phyloP scores from a whole-genome alignment of 2,797 vertebrate species.

The Apogon talboti region DNA sequence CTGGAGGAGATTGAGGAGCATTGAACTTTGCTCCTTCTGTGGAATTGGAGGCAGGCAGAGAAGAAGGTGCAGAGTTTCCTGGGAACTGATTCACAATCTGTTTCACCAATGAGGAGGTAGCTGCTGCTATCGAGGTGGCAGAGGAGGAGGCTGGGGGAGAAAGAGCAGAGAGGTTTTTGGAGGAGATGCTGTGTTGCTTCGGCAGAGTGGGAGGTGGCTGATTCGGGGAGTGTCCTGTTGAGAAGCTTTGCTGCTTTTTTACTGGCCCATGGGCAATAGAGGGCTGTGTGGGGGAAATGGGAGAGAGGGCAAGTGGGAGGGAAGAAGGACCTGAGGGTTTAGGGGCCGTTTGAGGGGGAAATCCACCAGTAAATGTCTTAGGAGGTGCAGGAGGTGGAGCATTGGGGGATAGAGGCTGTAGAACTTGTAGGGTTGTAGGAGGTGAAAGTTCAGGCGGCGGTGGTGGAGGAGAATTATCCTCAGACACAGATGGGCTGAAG shows the following conservation, averaged over 20 bases:
- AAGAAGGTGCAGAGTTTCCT: constrained; percentile 71
- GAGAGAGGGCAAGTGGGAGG: constrained; percentile 64
- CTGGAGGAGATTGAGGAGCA: constrained; percentile 90
- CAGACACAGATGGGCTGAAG: constrained; percentile 48
- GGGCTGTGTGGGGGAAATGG: constrained; percentile 68
- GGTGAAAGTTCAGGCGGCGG: constrained; percentile 77
- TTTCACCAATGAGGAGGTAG: constrained; percentile 89
- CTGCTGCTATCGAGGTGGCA: constrained; percentile 77
- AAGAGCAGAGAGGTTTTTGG: constrained; percentile 83
- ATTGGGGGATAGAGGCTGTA: constrained; percentile 66
- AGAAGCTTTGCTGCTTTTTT: constrained; percentile 90
- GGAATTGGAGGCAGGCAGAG: constrained; percentile 74
- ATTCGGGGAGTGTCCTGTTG: constrained; percentile 80
- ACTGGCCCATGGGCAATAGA: constrained; percentile 61
- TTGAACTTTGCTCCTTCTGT: constrained; percentile 74
- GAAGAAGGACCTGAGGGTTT: constrained; percentile 79
- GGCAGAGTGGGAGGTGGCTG: constrained; percentile 89
- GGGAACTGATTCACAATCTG: constrained; percentile 95
- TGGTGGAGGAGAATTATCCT: constrained; percentile 59
- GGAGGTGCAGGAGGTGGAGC: constrained; percentile 84
- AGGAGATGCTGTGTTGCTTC: constrained; percentile 92
- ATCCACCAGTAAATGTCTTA: constrained; percentile 84
- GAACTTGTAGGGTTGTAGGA: constrained; percentile 75
- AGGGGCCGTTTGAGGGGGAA: constrained; percentile 82
- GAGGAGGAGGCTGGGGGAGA: constrained; percentile 80